phyloP scores from a whole-genome alignment of 2,888 invertebrate species.

The Leptinotarsa juncta region DNA sequence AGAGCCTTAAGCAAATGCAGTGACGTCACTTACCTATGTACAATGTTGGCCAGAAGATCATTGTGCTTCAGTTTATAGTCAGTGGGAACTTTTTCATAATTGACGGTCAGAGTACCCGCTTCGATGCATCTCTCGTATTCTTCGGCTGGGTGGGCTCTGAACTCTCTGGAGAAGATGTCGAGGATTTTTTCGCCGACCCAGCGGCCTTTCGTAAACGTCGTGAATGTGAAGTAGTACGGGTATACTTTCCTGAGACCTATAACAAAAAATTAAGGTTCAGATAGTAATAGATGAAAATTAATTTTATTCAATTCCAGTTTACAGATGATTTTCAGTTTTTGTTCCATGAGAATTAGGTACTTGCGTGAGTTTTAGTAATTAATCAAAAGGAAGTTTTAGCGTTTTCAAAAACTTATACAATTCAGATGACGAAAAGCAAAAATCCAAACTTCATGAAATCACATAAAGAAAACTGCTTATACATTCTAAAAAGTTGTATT shows the following conservation, averaged over 20 bases:
- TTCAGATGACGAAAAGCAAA: too few species aligned
- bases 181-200: conserved; percentile 95
- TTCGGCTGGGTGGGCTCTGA: conserved; percentile 92
- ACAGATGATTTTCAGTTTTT: too few species aligned
- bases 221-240: conserved; percentile 97
- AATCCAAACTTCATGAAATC: too few species aligned
- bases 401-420: too few species aligned
- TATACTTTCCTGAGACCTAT: conserved; percentile 94
- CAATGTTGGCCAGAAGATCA: conserved; percentile 91
- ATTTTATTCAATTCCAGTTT: too few species aligned
- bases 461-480: too few species aligned
- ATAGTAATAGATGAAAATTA: too few species aligned
- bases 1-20: background rate
- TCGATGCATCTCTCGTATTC: conserved; percentile 93
- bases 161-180: conserved; percentile 93
- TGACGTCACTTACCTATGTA: conserved; percentile 83
- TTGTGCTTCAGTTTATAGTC: conserved; percentile 94
- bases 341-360: too few species aligned
- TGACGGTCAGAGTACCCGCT: conserved; percentile 91
- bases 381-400: too few species aligned
- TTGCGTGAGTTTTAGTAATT: too few species aligned
- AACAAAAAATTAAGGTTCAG: conserved; percentile 50
- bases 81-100: conserved; percentile 90
- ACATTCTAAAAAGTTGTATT: too few species aligned
- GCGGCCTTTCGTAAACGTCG: conserved; percentile 94